Percentiles rank a stretch among this genome's conserved stretches.
phyloP scores from a whole-genome alignment of 2,797 vertebrate species.

The Muscicapa comitata region DNA sequence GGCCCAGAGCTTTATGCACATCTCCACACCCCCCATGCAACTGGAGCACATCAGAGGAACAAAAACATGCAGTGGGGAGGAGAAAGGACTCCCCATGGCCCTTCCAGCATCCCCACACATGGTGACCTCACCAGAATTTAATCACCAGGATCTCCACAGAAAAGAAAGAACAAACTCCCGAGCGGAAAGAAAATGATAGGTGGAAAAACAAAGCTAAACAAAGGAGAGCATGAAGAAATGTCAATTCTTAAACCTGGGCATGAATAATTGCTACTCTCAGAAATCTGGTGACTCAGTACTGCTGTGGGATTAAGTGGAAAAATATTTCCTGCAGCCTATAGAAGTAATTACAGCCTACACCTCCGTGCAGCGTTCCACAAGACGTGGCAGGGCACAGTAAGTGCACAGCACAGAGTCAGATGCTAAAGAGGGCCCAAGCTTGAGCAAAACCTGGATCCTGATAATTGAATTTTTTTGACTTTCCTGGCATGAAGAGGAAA shows the following conservation, averaged over 20 bases:
- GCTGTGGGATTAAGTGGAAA: conserved; percentile 30
- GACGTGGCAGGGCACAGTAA: neutral
- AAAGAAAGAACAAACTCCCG: neutral
- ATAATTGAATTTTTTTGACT: neutral
- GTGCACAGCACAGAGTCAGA: neutral
- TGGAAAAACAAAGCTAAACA: neutral
- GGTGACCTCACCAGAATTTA: neutral
- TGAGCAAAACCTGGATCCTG: neutral
- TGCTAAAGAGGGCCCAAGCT: neutral
- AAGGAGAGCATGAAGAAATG: neutral
- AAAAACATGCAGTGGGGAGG: neutral
- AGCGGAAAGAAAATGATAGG: neutral
- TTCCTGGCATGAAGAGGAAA: neutral
- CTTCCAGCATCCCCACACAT: neutral
- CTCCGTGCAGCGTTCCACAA: neutral
- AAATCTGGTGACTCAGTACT: conserved; percentile 38
- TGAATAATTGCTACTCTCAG: conserved; percentile 28
- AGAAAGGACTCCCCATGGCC: neutral
- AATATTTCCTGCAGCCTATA: neutral
- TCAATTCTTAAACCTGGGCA: neutral
- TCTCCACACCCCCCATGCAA: accelerated
- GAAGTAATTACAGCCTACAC: conserved; percentile 18
- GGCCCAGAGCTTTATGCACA: neutral
- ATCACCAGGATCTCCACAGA: neutral
- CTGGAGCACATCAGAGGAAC: neutral